Conservation (phyloP, 2,888 invertebrate genomes). For the Zygogramma bicolorata region DNA sequence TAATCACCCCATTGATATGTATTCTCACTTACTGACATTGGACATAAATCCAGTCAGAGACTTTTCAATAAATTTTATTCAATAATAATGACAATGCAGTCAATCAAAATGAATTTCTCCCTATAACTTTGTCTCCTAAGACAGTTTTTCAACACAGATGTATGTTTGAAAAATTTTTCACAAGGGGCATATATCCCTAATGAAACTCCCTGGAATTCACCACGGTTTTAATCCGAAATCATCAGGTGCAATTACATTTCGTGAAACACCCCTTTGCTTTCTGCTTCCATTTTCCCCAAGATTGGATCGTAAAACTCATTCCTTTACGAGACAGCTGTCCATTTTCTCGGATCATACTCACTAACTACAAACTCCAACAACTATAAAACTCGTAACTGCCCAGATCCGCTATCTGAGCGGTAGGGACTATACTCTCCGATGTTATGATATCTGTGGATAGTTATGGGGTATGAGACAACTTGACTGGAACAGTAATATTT, state of each 20-base stretch:
- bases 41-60: no score
- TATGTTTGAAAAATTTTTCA: no score
- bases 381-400: conserved; percentile 33
- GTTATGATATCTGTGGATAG: neutral
- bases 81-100: no score
- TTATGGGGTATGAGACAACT: neutral
- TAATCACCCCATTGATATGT: no score
- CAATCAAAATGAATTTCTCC: no score
- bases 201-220: neutral
- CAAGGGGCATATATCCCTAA: no score
- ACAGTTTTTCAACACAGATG: no score
- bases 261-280: neutral
- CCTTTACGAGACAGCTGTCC: conserved; percentile 30
- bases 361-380: conserved; percentile 29
- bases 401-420: neutral
- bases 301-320: conserved; percentile 32
- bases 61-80: no score
- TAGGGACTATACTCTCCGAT: neutral
- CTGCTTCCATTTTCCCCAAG: conserved; percentile 15
- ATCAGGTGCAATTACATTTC: conserved; percentile 17
- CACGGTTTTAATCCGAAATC: no score
- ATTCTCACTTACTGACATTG: no score
- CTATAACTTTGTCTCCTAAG: no score
- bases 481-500: neutral
- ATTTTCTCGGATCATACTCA: conserved; percentile 28